Evolutionary conservation across 2,888 invertebrate species (phyloP), one percentile per base, ranked within the genome.

Genomic region (Plagodis dolabraria): DNA sequence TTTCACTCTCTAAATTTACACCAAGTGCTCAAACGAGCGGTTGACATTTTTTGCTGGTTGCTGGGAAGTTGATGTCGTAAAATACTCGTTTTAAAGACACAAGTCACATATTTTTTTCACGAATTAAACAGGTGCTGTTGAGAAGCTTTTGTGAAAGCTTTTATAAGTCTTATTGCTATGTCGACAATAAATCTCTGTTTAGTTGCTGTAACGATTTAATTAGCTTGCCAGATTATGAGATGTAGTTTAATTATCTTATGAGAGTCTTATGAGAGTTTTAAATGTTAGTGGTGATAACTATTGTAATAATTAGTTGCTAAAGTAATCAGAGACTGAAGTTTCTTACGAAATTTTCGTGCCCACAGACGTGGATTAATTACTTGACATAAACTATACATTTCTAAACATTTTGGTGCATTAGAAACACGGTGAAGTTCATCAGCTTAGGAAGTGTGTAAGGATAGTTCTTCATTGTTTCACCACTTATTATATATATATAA

Each of bases 1-100:
- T 89, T 89, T 80, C 77, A 79, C 78, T 80, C 72, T 77, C 82
- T 79, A 82, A 84, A 86, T 85, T 82, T 86, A 87, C 78, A 75
- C 65, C 65, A 76, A 55, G 76, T 78, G 79, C 74, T 77, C 74
- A 72, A 76, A 80, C 75, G 74, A 82, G 80, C 84, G 82, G 79
- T 81, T 86, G 87, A 83, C 86, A 85, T 81, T 83, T 22, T 84
- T 80, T 79, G 72, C 76, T 68, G 69, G 71, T 74, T 69, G 66
- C 69, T 70, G 73, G 69, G 72, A 71, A 77, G 68, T 65, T 46
- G 40, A 7, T 12, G 72, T 77, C 71, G 71, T 76, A 72, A 77
- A 77, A 76, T 60, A 66, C 64, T 69, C 53, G 63, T 71, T 72
- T 65, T 67, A 72, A 71, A 67, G 46, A 34, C 45, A 36, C 38